Evolutionary conservation across 2,113 vertebrate species (phyloP).

Genomic region (Bubo scandiacus): DNA sequence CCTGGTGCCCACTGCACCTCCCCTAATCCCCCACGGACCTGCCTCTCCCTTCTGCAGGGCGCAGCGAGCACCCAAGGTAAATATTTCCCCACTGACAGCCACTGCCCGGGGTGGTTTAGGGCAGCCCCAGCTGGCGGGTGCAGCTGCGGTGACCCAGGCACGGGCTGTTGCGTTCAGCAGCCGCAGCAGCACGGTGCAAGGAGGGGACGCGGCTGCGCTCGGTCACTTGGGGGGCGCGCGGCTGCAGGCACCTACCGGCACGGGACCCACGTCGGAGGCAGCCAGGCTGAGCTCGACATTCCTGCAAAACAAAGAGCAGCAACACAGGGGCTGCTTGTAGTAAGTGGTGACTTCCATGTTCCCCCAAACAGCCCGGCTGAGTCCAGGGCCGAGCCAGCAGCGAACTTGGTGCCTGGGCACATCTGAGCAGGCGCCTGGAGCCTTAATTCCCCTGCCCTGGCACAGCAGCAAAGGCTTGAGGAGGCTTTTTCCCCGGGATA

Average conservation of each 20-base stretch:
- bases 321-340: not conserved
- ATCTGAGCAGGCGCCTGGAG: not conserved
- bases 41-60: not conserved
- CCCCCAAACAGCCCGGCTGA: accelerated
- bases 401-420: not conserved
- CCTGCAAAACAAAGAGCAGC: conserved; percentile 16
- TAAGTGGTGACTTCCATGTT: accelerated
- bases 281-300: conserved; percentile 22
- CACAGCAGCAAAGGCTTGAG: not conserved
- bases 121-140: not conserved
- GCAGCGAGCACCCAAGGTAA: not conserved
- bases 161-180: not conserved
- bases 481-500: accelerated
- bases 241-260: conserved; percentile 19
- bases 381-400: not conserved
- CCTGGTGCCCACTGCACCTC: not conserved
- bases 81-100: not conserved
- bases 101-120: accelerated
- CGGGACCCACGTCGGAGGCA: conserved; percentile 4
- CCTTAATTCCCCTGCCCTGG: accelerated
- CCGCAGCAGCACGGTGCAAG: not conserved
- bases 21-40: not conserved
- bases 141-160: not conserved
- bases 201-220: accelerated
- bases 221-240: accelerated